These are phyloP conservation scores for Picus viridis DNA, from an alignment of 2,797 vertebrate genomes.

Conservation along the genomic window DNA sequence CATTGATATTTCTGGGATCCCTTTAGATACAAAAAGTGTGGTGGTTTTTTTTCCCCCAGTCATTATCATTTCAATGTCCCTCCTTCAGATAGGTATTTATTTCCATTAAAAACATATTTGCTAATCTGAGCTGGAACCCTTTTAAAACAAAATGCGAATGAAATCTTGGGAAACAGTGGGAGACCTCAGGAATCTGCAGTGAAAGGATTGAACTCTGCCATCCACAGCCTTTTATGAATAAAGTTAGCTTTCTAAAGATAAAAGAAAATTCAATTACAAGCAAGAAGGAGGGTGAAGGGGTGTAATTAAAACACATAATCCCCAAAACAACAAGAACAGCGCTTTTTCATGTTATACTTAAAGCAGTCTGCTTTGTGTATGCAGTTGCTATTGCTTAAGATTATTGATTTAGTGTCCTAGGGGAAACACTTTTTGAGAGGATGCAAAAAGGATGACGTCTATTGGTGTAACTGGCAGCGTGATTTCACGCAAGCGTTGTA, in stretches of 20 bases:
- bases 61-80: background rate
- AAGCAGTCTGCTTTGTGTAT: slow-evolving; percentile 18
- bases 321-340: slow-evolving; percentile 10
- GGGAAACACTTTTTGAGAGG: slow-evolving; percentile 23
- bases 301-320: slow-evolving; percentile 63
- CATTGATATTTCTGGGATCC: background rate
- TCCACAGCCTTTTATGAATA: slow-evolving; percentile 20
- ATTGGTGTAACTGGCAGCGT: background rate
- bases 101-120: background rate
- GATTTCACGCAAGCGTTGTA: background rate
- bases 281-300: background rate
- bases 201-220: slow-evolving; percentile 26
- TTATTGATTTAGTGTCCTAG: slow-evolving; percentile 54
- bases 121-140: background rate
- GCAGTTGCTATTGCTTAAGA: slow-evolving; percentile 21
- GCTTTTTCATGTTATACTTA: slow-evolving; percentile 25
- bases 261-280: slow-evolving; percentile 58
- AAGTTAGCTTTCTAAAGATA: slow-evolving; percentile 41
- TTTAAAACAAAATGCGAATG: background rate
- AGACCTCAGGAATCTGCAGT: background rate
- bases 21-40: background rate
- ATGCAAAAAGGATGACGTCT: background rate
- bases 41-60: background rate
- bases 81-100: background rate
- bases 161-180: slow-evolving; percentile 25